These are phyloP conservation scores for Ptilodon capucinus DNA, from an alignment of 2,888 invertebrate species.

Conservation along the genomic window DNA sequence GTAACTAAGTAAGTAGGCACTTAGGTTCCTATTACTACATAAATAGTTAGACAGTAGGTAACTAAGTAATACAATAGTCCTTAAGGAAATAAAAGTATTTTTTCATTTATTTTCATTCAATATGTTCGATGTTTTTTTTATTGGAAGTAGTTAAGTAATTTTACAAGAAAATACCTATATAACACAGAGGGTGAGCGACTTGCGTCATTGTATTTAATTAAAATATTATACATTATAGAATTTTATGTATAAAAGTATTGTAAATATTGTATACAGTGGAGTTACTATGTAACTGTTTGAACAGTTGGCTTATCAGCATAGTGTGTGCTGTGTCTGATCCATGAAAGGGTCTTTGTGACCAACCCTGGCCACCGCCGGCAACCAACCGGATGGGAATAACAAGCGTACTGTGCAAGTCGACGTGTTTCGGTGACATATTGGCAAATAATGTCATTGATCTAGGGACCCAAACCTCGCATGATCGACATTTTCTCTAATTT, in stretches of 20 bases:
- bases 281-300: conserved; percentile 58
- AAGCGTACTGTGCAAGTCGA: conserved; percentile 25
- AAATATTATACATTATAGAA: not conserved
- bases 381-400: conserved; percentile 59
- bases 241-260: not conserved
- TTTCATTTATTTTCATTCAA: no score
- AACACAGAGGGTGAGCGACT: not conserved
- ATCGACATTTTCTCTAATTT: no score
- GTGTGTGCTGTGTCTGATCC: conserved; percentile 43
- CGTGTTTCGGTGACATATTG: conserved; percentile 13
- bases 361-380: conserved; percentile 52
- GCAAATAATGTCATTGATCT: conserved; percentile 9
- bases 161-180: not conserved
- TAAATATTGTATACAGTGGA: conserved; percentile 21
- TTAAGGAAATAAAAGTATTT: no score
- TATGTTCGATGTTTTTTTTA: no score
- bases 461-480: no score
- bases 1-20: no score
- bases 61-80: no score
- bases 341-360: conserved; percentile 51
- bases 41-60: no score
- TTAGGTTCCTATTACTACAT: no score
- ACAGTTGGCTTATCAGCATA: conserved; percentile 70
- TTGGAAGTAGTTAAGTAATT: no score
- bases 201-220: not conserved